A percentile compares a stretch with the other conserved stretches of the same genome.
Conservation (phyloP, 2,113 vertebrate genomes). For the Canis aureus region DNA sequence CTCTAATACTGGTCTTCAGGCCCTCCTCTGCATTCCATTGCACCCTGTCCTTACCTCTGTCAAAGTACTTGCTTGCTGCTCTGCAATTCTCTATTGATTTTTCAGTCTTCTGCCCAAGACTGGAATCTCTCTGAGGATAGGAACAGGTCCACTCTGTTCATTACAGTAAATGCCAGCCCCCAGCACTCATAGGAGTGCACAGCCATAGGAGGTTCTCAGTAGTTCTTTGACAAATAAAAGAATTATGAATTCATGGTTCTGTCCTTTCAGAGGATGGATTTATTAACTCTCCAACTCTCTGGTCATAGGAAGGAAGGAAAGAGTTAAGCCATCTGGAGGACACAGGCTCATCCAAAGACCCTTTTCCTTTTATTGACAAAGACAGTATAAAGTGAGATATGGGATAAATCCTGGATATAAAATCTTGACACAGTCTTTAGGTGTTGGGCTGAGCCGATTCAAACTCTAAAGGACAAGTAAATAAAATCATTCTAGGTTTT, state of each 20-base stretch:
- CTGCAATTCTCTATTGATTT: background rate
- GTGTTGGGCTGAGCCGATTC: slow-evolving; percentile 45
- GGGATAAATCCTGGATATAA: slow-evolving; percentile 71
- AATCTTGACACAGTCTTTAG: slow-evolving; percentile 68
- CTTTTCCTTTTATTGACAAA: slow-evolving; percentile 30
- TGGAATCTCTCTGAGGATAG: background rate
- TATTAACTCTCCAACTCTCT: slow-evolving; percentile 5
- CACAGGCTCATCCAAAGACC: background rate
- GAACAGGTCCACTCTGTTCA: background rate
- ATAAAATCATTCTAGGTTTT: slow-evolving; percentile 75
- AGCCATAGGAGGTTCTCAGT: background rate
- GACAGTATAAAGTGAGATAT: background rate
- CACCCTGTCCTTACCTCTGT: background rate
- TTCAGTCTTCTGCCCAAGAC: background rate
- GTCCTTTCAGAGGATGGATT: slow-evolving; percentile 41
- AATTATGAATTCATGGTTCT: background rate
- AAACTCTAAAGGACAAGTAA: slow-evolving; percentile 59
- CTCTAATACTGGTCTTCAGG: background rate
- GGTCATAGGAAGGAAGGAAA: background rate
- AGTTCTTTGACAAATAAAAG: background rate
- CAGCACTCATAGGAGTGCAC: background rate
- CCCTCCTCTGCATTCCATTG: background rate
- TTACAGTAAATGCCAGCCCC: background rate
- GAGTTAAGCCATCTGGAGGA: slow-evolving; percentile 27
- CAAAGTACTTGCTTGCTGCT: background rate